These are phyloP conservation scores for Cotesia vestalis DNA, from an alignment of 1,140 invertebrate genomes.

Conservation along the genomic window DNA sequence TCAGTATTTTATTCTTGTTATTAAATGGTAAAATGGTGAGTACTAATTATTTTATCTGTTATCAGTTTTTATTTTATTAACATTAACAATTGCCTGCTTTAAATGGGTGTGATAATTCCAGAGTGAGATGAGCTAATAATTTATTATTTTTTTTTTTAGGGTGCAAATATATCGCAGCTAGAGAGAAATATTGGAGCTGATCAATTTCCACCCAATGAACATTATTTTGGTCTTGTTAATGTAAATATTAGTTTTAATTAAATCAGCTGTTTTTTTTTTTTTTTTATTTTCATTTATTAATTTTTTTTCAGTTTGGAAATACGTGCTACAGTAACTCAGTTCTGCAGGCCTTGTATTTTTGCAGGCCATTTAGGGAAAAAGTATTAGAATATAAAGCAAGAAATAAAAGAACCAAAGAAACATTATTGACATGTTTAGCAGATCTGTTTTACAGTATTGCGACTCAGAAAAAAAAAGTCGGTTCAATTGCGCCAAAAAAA, in stretches of 20 bases:
- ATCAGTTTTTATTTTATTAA: too few relatives aligned
- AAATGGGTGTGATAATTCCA: too few relatives aligned
- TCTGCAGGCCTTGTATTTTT: slow-evolving; percentile 98
- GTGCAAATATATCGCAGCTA: slow-evolving; percentile 96
- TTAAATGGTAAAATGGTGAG: slow-evolving; percentile 20
- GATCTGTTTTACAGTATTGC: slow-evolving; percentile 99
- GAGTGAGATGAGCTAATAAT: too few relatives aligned
- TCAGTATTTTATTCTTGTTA: slow-evolving; percentile 2
- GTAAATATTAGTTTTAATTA: slow-evolving; percentile 71
- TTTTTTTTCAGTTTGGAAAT: slow-evolving; percentile 93
- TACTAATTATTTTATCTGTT: too few relatives aligned
- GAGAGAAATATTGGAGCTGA: slow-evolving; percentile 98
- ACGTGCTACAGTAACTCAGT: slow-evolving; percentile 99
- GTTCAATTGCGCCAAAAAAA: slow-evolving; percentile 99
- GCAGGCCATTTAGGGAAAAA: slow-evolving; percentile 97
- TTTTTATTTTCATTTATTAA: neutral
- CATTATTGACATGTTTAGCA: slow-evolving; percentile 94
- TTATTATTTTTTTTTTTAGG: slow-evolving; percentile 69
- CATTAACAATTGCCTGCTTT: too few relatives aligned
- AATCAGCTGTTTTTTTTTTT: neutral
- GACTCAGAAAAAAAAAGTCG: slow-evolving; percentile 99
- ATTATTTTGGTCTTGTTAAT: slow-evolving; percentile 98
- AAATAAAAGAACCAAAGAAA: slow-evolving; percentile 98
- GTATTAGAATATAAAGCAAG: slow-evolving; percentile 98
- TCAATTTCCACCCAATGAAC: slow-evolving; percentile 96